phyloP scores from a whole-genome alignment of 1,140 invertebrate species.

The Drosophila burlai region DNA sequence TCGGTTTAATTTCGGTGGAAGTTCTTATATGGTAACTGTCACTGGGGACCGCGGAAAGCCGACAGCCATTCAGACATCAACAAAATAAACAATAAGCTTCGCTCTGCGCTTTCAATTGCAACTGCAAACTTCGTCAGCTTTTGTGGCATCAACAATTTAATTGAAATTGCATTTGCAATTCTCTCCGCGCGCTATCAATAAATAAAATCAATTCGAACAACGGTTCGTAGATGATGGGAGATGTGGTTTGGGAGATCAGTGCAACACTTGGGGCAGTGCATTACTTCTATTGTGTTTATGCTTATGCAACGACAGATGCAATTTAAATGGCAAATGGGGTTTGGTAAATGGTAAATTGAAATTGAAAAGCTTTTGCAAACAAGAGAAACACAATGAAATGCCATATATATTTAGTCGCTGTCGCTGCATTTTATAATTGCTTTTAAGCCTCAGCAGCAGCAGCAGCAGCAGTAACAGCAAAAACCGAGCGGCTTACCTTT shows the following conservation, averaged over 20 bases:
- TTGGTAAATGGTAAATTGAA: slow-evolving; percentile 26
- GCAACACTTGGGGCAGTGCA: slow-evolving; percentile 26
- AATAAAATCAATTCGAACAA: slow-evolving; percentile 77
- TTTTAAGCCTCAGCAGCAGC: slow-evolving; percentile 61
- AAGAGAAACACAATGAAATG: slow-evolving; percentile 18
- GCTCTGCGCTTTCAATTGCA: slow-evolving; percentile 45
- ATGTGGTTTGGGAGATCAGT: slow-evolving; percentile 3
- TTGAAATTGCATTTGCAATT: slow-evolving; percentile 77
- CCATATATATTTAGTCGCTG: slow-evolving; percentile 39
- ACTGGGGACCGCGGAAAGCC: slow-evolving; percentile 7
- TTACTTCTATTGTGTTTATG: slow-evolving; percentile 72
- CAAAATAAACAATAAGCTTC: slow-evolving; percentile 56
- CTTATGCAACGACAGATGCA: slow-evolving; percentile 61
- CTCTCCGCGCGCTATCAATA: slow-evolving; percentile 63
- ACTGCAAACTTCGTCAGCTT: slow-evolving; percentile 49
- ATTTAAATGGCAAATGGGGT: slow-evolving; percentile 54
- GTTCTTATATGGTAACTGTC: slow-evolving; percentile 27
- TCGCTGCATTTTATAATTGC: slow-evolving; percentile 79
- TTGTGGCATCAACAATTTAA: slow-evolving; percentile 65
- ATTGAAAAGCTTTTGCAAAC: slow-evolving; percentile 24
- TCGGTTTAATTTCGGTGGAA: slow-evolving; percentile 9
- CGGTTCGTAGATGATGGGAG: slow-evolving; percentile 12
- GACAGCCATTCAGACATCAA: slow-evolving; percentile 12
- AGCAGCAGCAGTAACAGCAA: slow-evolving; percentile 23
- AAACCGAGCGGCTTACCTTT: slow-evolving; percentile 52